Conservation (phyloP, 2,797 vertebrate species). For the Coluber constrictor region DNA sequence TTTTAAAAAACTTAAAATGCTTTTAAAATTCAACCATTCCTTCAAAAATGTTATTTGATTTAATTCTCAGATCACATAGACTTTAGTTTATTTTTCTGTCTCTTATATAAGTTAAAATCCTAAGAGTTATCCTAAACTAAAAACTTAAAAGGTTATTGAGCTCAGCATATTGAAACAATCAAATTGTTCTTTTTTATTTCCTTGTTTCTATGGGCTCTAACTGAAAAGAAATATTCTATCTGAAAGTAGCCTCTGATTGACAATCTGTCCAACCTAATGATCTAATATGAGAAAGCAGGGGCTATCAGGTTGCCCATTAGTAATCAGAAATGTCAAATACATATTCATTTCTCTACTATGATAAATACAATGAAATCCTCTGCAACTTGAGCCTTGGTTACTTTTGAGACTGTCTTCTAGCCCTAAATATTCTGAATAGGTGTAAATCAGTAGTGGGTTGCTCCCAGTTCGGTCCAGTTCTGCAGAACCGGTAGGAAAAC, state of each 20-base stretch:
- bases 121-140: not conserved
- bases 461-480: too few species aligned
- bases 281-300: not conserved
- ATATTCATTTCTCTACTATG: not conserved
- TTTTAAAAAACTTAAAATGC: not conserved
- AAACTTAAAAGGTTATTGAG: not conserved
- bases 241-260: not conserved
- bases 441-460: not conserved
- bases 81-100: not conserved
- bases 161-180: not conserved
- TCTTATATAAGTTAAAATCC: not conserved
- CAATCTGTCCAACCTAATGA: not conserved
- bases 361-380: not conserved
- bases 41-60: not conserved
- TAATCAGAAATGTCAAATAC: not conserved
- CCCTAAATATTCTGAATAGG: not conserved
- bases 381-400: not conserved
- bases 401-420: not conserved
- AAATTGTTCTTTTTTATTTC: not conserved
- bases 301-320: not conserved
- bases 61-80: not conserved
- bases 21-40: not conserved
- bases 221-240: not conserved
- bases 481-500: too few species aligned
- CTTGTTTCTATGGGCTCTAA: not conserved